These are phyloP conservation scores for Trematomus bernacchii DNA, from an alignment of 2,797 vertebrate genomes.

Conservation along the genomic window DNA sequence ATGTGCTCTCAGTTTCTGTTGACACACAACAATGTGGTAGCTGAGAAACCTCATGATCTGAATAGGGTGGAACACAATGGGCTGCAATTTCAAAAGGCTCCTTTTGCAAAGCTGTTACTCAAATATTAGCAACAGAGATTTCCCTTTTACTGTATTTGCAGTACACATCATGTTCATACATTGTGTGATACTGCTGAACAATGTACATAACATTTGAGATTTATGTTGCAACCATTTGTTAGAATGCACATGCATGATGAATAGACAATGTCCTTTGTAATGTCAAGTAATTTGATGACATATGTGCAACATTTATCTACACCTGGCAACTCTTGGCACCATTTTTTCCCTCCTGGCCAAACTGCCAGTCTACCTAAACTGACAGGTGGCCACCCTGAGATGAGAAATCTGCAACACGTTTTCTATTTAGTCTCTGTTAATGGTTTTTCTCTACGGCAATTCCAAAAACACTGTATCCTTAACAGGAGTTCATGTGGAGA, in stretches of 20 bases:
- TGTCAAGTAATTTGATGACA: slow-evolving; percentile 48
- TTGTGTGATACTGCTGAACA: slow-evolving; percentile 1
- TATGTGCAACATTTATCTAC: slow-evolving; percentile 76
- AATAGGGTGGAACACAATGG: slow-evolving; percentile 47
- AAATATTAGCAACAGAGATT: slow-evolving; percentile 37
- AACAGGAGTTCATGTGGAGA: slow-evolving; percentile 53
- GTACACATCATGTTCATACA: neutral
- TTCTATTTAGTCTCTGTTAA: slow-evolving; percentile 70
- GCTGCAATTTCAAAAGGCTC: slow-evolving; percentile 48
- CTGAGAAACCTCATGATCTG: slow-evolving; percentile 58
- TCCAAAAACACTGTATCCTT: slow-evolving; percentile 29
- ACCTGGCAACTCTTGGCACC: slow-evolving; percentile 70
- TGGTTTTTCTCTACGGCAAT: slow-evolving; percentile 47
- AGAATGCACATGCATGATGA: slow-evolving; percentile 29
- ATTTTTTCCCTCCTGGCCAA: slow-evolving; percentile 51
- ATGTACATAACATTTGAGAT: slow-evolving; percentile 32
- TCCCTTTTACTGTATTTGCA: slow-evolving; percentile 2
- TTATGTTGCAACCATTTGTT: slow-evolving; percentile 5
- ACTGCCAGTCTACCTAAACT: slow-evolving; percentile 63
- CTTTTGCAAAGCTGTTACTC: slow-evolving; percentile 34
- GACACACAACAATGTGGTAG: slow-evolving; percentile 59
- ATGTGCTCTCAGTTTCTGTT: slow-evolving; percentile 66
- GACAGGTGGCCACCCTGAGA: slow-evolving; percentile 79
- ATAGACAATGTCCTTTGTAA: slow-evolving; percentile 52
- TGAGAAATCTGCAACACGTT: slow-evolving; percentile 68